Evolutionary conservation across 2,888 invertebrate genomes (phyloP), one percentile per base, ranked within the genome.

Genomic region (Dilophus febrilis): DNA sequence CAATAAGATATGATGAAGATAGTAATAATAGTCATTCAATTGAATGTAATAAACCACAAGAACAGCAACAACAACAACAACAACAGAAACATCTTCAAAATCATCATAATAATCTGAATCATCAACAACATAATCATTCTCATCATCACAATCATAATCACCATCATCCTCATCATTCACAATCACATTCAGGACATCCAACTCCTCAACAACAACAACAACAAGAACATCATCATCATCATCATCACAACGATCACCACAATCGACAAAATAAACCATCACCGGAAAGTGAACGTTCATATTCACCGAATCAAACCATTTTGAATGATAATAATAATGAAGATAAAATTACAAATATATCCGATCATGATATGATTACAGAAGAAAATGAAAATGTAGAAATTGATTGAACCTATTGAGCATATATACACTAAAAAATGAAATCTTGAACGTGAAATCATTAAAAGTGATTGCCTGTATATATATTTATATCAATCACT

Each of bases 321-420:
- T 5, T 12, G 4, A 18, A 34, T 34, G 18, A 34, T 18, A 16
- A 34, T 19, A 34, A 34, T 22, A 22, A 22, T 22, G 22, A 22
- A 8, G 5, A 22, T 6, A 22, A 22, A 22, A 22, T 22, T 18
- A 18, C 40, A 28, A 42, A 35, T 10, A 42, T 40, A 33, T 34
- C 34, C 6, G 50, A 48, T 40, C 46, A 47, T 44, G 48, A 49
- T 37, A 45, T 46, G 31, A 44, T 48, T n/a, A n/a, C n/a, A 29
- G 54, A 57, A 34, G 61, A 61, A 30, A 49, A 47, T 45, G 64
- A 62, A 51, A 63, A 62, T 51, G 61, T 62, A 30, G 64, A 62
- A 52, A 63, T 62, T 42, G 62, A 62, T 50, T 62, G 48, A 49
- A n/a, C n/a, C n/a, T n/a, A n/a, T n/a, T n/a, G n/a, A n/a, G n/a